Evolutionary conservation across 2,113 vertebrate genomes (phyloP), one percentile per base, ranked within the genome.

Genomic region (Acinonyx jubatus): DNA sequence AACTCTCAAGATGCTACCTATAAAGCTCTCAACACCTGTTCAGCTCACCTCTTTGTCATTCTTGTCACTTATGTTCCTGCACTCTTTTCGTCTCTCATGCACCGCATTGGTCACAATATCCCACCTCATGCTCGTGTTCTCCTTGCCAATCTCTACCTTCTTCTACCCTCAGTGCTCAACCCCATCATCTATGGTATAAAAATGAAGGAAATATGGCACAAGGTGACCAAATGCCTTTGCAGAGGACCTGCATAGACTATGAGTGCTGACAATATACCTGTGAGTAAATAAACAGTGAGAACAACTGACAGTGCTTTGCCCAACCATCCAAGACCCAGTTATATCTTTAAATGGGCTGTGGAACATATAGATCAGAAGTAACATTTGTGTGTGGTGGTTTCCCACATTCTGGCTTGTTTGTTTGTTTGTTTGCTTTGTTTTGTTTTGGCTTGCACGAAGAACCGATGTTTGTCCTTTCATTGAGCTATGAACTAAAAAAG

Each of bases 21-120:
- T 63, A 98, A 89, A 90, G 92, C 97, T 29, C 89, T 98, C 36
- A 97, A 95, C 68, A 98, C 97, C 48, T 98, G 96, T 10, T 78
- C 94, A 38, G 97, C 97, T 23, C 98, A 98, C 45, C 8, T 97
- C 36, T 98, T 97, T 3, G 93, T 98, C 61, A 98, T 98, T 1
- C 12, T 97, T 61, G 38, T 97, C 85, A 95, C 96, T 61, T 98
- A 98, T 19, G 61, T 2, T 0, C 95, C 81, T 12, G 95, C 52
- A 36, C 82, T 98, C 31, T 96, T 98, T 89, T 98, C 55, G 18
- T 93, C 73, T 48, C 31, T 98, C 7, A 85, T 45, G 3, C 91
- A 71, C 21, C 61, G 1, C 29, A 29, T 76, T 38, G 48, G 96
- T 55, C 69, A 4, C 15, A 10, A 50, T 33, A 83, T 95, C n/a